Conservation (phyloP, 2,888 invertebrate species). For the Tachystola acroxantha region DNA sequence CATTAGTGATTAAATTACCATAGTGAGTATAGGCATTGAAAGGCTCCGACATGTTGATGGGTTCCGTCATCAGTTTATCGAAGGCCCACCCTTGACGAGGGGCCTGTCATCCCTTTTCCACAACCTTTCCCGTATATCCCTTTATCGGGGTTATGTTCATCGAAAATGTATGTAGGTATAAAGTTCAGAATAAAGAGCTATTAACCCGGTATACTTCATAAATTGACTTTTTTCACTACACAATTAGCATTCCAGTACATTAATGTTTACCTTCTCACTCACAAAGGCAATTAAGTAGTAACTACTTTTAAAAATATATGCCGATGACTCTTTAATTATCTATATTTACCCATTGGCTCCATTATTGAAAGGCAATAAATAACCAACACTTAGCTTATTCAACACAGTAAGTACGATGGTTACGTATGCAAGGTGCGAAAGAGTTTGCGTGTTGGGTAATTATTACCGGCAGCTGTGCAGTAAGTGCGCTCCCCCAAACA, state of each 20-base stretch:
- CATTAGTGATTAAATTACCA: no score
- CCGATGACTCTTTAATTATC: constrained; percentile 6
- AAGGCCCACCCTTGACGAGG: constrained; percentile 20
- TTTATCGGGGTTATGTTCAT: no score
- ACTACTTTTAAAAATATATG: constrained; percentile 2
- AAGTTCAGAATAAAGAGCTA: no score
- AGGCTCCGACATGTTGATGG: constrained; percentile 13
- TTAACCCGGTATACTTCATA: no score
- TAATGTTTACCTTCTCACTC: no score
- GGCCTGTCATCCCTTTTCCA: constrained; percentile 21
- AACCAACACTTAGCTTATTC: constrained; percentile 28
- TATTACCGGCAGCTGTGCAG: constrained; percentile 66
- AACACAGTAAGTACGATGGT: constrained; percentile 28
- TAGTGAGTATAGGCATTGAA: neutral
- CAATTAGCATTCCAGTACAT: no score
- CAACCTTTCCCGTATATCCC: neutral
- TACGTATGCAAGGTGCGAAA: constrained; percentile 68
- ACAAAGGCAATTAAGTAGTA: no score
- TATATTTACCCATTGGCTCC: constrained; percentile 9
- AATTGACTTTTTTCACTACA: no score
- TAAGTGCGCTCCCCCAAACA: constrained; percentile 53
- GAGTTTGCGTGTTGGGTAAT: constrained; percentile 68
- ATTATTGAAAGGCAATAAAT: constrained; percentile 17
- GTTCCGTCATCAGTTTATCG: constrained; percentile 19
- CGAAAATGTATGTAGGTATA: no score